Percentiles rank a stretch among this genome's conserved stretches.
These are phyloP conservation scores for Onthophagus taurus DNA, from an alignment of 1,140 invertebrate genomes.

Conservation along the genomic window DNA sequence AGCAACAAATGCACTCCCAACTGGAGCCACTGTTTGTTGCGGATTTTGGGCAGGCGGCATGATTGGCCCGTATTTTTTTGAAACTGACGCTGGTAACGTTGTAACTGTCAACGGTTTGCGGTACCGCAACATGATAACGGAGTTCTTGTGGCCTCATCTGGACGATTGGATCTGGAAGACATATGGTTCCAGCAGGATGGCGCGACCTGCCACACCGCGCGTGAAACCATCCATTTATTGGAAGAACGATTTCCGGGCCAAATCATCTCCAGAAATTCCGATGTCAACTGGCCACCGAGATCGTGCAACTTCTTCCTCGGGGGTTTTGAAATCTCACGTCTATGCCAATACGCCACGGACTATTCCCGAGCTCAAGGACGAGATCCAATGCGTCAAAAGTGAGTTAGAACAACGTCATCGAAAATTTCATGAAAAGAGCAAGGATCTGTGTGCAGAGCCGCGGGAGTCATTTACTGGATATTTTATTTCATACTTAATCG, in stretches of 20 bases:
- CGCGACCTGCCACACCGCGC: background rate
- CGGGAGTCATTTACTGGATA: too few relatives aligned
- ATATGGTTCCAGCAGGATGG: background rate
- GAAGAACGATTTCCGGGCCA: background rate
- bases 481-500: too few relatives aligned
- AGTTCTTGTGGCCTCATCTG: conserved; percentile 1
- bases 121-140: background rate
- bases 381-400: too few relatives aligned
- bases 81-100: background rate
- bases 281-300: background rate
- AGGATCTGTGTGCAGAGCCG: too few relatives aligned
- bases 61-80: background rate
- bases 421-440: too few relatives aligned
- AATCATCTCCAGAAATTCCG: conserved; percentile 1
- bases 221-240: background rate
- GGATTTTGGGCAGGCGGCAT: too few relatives aligned
- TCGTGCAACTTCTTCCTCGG: conserved; percentile 2
- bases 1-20: background rate
- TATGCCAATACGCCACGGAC: too few relatives aligned
- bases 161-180: conserved; percentile 3
- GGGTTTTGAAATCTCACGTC: too few relatives aligned
- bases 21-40: background rate
- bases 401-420: too few relatives aligned
- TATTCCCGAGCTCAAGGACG: too few relatives aligned
- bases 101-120: background rate